phyloP scores from a whole-genome alignment of 2,888 invertebrate genomes.

The Helleia helle region DNA sequence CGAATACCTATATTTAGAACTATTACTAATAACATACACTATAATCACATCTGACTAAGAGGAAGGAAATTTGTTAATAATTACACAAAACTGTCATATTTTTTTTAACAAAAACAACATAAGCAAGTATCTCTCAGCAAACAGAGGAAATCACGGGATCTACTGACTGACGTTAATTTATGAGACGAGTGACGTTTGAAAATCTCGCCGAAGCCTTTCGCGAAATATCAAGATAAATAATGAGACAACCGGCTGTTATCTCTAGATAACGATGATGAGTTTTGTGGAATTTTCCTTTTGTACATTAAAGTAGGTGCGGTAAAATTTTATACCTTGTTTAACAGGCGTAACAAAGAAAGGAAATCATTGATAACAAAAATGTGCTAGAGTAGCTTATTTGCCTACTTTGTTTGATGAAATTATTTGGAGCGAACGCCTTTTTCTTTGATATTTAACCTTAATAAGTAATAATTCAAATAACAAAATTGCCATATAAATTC shows the following conservation, averaged over 20 bases:
- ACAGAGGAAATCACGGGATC: slow-evolving; percentile 25
- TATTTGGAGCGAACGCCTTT: too few relatives aligned
- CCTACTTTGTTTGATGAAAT: too few relatives aligned
- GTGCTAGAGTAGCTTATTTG: too few relatives aligned
- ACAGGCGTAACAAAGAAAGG: neutral
- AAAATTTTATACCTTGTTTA: neutral
- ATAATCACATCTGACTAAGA: too few relatives aligned
- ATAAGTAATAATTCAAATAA: too few relatives aligned
- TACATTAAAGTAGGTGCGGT: slow-evolving; percentile 22
- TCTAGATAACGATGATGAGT: slow-evolving; percentile 23
- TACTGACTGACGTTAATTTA: slow-evolving; percentile 26
- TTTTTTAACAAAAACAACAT: slow-evolving; percentile 12
- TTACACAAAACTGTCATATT: slow-evolving; percentile 4
- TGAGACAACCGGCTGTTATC: slow-evolving; percentile 24
- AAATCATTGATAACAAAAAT: too few relatives aligned
- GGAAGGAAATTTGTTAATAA: too few relatives aligned
- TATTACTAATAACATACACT: too few relatives aligned
- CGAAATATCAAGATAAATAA: slow-evolving; percentile 28
- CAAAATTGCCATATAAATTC: too few relatives aligned
- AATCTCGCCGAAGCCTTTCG: slow-evolving; percentile 18
- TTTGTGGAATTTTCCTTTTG: slow-evolving; percentile 42
- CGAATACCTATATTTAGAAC: too few relatives aligned
- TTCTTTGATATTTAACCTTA: too few relatives aligned
- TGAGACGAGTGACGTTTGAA: slow-evolving; percentile 21
- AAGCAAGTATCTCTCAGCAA: slow-evolving; percentile 6